Evolutionary conservation across 2,888 invertebrate genomes (phyloP), one percentile per base, ranked within the genome.

Genomic region (Drosophila neonasuta): DNA sequence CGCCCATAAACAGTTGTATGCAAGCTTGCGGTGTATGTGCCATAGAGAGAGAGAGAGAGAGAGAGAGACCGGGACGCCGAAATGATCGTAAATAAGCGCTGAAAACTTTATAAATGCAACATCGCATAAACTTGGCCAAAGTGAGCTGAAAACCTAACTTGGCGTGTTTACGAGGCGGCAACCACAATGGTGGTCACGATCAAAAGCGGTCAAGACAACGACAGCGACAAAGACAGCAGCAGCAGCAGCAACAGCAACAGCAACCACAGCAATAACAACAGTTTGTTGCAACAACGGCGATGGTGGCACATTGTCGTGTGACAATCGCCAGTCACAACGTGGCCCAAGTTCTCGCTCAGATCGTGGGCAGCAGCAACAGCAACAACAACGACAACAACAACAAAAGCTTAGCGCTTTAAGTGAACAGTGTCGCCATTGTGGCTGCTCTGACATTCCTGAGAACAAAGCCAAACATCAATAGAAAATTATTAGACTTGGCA

Each of bases 161-260:
- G 80, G 75, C 82, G 81, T 80, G 87, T 87, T 82, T 87, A 87
- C 80, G 86, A 87, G 87, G 86, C 82, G 82, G 87, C 80, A 85
- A 87, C 83, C 85, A 83, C 83, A 87, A 83, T 86, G 80, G 82
- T 82, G 87, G 86, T 87, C 87, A 83, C 82, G 82, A 87, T 83
- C 82, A 87, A 87, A 83, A 82, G 86, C 87, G 80, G 83, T 82
- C 86, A 83, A 72, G 67, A 67, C 73, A 51, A 68, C 72, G 34
- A 46, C 60, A 58, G 30, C 58, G 46, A n/a, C 56, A 56, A 36
- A 48, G 17, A 15, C 46, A 48, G 17, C 48, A 30, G 32, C 50
- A 30, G 57, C 60, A 9, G 32, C 65, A 56, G 49, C 24, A 39
- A 10, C 50, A 30, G 57, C 60, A 9, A 36, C 65, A 56, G 49